Conservation (phyloP, 2,113 vertebrate genomes). For the Dendropsophus ebraccatus region DNA sequence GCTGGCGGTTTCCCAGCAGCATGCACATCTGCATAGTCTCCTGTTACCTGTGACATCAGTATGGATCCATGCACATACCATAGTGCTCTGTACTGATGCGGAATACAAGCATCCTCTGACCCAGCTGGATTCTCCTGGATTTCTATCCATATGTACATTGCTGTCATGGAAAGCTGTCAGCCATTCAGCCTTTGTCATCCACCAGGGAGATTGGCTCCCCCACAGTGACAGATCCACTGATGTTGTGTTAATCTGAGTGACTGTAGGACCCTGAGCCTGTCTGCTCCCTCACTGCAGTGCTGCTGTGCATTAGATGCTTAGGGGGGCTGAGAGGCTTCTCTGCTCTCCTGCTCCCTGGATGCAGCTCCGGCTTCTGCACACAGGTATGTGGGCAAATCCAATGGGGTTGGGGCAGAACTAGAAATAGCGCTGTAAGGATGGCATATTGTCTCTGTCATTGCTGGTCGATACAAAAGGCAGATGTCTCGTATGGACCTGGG, state of each 20-base stretch:
- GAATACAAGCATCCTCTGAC: neutral
- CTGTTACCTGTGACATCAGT: no score
- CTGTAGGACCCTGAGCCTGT: constrained; percentile 53
- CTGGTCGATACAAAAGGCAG: neutral
- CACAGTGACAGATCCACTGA: constrained; percentile 14
- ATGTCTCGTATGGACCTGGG: neutral
- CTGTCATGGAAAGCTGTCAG: no score
- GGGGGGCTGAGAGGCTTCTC: constrained; percentile 48
- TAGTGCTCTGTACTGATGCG: neutral
- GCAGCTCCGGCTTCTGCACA: constrained; percentile 20
- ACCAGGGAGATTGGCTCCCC: neutral
- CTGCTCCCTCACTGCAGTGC: constrained; percentile 54
- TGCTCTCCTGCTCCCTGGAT: constrained; percentile 50
- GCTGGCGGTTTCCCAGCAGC: no score
- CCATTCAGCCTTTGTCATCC: neutral
- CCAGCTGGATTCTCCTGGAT: no score
- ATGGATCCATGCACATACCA: neutral
- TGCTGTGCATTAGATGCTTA: constrained; percentile 53
- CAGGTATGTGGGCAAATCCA: constrained; percentile 47
- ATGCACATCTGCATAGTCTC: no score
- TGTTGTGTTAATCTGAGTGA: constrained; percentile 51
- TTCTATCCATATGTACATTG: neutral
- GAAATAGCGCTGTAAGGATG: constrained; percentile 8
- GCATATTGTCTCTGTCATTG: neutral
- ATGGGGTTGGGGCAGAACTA: neutral